Conservation (phyloP, 2,888 invertebrate genomes). For the Cantharis lateralis region DNA sequence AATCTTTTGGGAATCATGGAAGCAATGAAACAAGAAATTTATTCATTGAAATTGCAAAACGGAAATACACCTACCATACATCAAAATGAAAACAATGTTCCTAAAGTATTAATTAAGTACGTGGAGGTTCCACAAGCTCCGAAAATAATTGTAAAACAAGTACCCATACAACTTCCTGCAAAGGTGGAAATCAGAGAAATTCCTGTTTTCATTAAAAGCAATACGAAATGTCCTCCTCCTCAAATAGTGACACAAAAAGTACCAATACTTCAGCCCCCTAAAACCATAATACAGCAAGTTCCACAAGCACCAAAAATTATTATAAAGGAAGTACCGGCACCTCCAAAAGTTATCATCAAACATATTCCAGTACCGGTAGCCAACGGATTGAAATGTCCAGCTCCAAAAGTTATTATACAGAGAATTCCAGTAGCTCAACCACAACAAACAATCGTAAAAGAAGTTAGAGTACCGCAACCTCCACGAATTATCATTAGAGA, state of each 20-base stretch:
- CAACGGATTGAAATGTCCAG: not conserved
- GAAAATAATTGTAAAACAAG: slow-evolving; percentile 11
- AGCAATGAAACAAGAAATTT: not conserved
- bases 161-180: not conserved
- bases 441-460: not conserved
- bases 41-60: not conserved
- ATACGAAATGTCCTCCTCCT: not conserved
- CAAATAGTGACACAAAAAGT: slow-evolving; percentile 1
- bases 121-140: slow-evolving; percentile 7
- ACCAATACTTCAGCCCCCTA: slow-evolving; percentile 6
- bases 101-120: slow-evolving; percentile 5
- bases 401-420: slow-evolving; percentile 7
- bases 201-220: slow-evolving; percentile 7
- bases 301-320: slow-evolving; percentile 7
- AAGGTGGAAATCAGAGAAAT: slow-evolving; percentile 3
- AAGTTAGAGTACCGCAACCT: not conserved
- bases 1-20: not conserved
- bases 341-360: not conserved
- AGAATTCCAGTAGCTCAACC: slow-evolving; percentile 1
- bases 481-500: not conserved
- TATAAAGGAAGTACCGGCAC: slow-evolving; percentile 2
- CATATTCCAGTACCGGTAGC: not conserved
- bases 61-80: not conserved
- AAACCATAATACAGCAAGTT: slow-evolving; percentile 7
- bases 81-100: not conserved